phyloP scores from a whole-genome alignment of 2,797 vertebrate species.

The Scolopax rusticola region DNA sequence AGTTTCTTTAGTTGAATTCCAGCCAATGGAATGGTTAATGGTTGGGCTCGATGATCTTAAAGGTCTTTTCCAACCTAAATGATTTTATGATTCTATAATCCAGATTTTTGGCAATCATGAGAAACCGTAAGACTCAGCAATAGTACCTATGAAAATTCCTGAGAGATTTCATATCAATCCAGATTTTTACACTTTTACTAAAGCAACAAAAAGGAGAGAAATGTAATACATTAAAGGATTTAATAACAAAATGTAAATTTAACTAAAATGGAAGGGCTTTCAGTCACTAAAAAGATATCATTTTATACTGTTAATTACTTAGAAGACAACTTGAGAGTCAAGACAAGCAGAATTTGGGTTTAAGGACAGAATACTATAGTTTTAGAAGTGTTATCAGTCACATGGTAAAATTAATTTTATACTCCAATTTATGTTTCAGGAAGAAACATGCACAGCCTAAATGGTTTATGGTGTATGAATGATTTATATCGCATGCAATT shows the following conservation, averaged over 20 bases:
- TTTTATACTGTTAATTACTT: neutral
- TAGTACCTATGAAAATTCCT: neutral
- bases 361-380: neutral
- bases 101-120: neutral
- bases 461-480: conserved; percentile 13
- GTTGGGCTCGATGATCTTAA: neutral
- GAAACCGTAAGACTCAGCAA: neutral
- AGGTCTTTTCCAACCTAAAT: neutral
- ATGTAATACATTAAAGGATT: neutral
- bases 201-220: neutral
- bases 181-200: neutral
- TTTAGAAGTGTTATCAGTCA: neutral
- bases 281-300: neutral
- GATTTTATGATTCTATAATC: neutral
- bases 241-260: neutral
- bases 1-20: neutral
- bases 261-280: neutral
- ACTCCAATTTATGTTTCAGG: neutral
- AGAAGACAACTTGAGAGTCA: neutral
- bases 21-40: neutral
- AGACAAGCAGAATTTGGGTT: neutral
- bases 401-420: neutral
- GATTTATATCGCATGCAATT: conserved; percentile 12
- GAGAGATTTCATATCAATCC: neutral
- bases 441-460: neutral